Evolutionary conservation across 2,888 invertebrate species (phyloP), one percentile per base, ranked within the genome.

Genomic region (Oasisia sp.): DNA sequence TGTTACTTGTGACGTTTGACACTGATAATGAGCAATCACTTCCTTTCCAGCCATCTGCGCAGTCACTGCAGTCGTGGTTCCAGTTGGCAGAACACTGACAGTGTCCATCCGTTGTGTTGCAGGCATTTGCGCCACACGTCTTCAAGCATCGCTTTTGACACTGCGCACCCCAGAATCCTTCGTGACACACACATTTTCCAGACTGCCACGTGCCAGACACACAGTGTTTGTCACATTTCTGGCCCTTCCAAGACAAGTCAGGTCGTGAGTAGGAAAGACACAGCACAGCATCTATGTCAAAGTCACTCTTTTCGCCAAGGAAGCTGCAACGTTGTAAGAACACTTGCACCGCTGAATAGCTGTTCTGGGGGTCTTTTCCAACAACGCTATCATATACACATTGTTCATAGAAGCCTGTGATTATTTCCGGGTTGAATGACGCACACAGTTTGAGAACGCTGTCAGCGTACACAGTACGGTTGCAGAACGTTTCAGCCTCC

Each of bases 1-100:
- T 89, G 12, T 91, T 91, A 32, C 32, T 56, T 1, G 92, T 90
- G 11, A 92, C 32, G 38, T 91, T 38, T 9, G 93, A 92, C 58
- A 92, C 56, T 0, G 93, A 93, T n/a, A 93, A 93, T 4, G 94
- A 93, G 92, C 95, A 95, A 91, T 95, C 94, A 0, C 50, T 38
- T 45, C 95, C 95, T 91, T 92, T 91, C 94, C 95, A 95, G 0
- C 94, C 94, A 45, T 91, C 45, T 12, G 93, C 89, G 92, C 95
- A 95, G 19, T 56, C 89, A 4, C 92, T 89, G 93, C 95, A 95
- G 45, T 92, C 92, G 14, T 50, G 50, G 19, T 92, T 92, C 90
- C 93, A 94, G 56, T 93, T 38, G 32, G 94, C 91, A 5, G 94
- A 92, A 91, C 95, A 95, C 19, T 91, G 92, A 91, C 95, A 95